Percentiles rank a stretch among this genome's conserved stretches.
Evolutionary conservation across 2,797 vertebrate species (phyloP).

Genomic region (Prunella strophiata): DNA sequence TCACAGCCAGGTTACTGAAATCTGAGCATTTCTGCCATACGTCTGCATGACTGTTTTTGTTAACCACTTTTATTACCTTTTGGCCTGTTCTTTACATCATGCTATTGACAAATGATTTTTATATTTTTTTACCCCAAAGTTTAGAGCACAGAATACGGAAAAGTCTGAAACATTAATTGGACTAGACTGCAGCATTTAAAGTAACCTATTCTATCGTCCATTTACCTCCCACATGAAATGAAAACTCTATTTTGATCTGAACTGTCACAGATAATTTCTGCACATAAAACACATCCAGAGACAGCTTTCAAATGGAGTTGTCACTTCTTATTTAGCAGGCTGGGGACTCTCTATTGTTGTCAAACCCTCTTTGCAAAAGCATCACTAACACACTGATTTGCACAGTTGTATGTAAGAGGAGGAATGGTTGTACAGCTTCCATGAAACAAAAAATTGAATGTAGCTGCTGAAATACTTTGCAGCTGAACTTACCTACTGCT

Average conservation of each 20-base stretch:
- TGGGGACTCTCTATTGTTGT: slow-evolving; percentile 88
- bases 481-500: slow-evolving; percentile 4
- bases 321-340: slow-evolving; percentile 91
- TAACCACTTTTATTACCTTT: slow-evolving; percentile 32
- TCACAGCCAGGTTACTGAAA: slow-evolving; percentile 44
- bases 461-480: neutral
- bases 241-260: slow-evolving; percentile 80
- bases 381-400: slow-evolving; percentile 75
- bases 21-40: slow-evolving; percentile 38
- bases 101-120: slow-evolving; percentile 18
- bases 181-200: slow-evolving; percentile 71
- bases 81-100: slow-evolving; percentile 37
- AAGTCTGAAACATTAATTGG: slow-evolving; percentile 68
- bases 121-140: slow-evolving; percentile 6
- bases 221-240: slow-evolving; percentile 72
- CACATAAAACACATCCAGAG: slow-evolving; percentile 78
- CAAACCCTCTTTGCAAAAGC: slow-evolving; percentile 88
- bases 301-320: slow-evolving; percentile 85
- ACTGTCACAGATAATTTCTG: slow-evolving; percentile 82
- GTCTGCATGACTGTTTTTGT: slow-evolving; percentile 17
- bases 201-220: slow-evolving; percentile 72
- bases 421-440: slow-evolving; percentile 20
- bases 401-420: slow-evolving; percentile 67
- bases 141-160: slow-evolving; percentile 30
- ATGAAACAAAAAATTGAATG: slow-evolving; percentile 40